Conservation (phyloP, 2,113 vertebrate species). For the Perca fluviatilis region DNA sequence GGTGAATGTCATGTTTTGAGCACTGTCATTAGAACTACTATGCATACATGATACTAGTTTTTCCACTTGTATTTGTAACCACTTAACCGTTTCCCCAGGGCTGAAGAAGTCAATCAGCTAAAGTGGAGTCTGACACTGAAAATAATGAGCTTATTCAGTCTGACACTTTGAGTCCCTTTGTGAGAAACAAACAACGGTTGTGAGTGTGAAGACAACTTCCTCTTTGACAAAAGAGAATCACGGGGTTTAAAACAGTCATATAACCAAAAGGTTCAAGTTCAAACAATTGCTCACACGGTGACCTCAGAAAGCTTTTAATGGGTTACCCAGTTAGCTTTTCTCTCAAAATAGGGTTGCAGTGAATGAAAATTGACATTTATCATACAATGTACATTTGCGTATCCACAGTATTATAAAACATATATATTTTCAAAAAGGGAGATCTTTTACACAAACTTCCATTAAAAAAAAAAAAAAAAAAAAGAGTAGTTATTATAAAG, state of each 20-base stretch:
- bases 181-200: constrained; percentile 15
- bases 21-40: not conserved
- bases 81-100: not conserved
- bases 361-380: too few relatives aligned
- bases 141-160: constrained; percentile 11
- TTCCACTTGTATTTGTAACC: not conserved
- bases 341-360: not conserved
- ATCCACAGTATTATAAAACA: too few relatives aligned
- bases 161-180: constrained; percentile 1
- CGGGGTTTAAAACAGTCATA: constrained; percentile 8
- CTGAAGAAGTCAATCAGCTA: not conserved
- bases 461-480: too few relatives aligned
- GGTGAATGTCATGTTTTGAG: not conserved
- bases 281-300: not conserved
- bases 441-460: too few relatives aligned
- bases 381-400: too few relatives aligned
- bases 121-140: not conserved
- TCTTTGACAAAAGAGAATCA: constrained; percentile 22
- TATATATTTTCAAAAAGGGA: too few relatives aligned
- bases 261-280: not conserved
- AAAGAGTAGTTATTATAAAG: too few relatives aligned
- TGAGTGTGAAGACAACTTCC: constrained; percentile 36
- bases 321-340: not conserved
- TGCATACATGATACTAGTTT: not conserved
- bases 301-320: constrained; percentile 7